These are phyloP conservation scores for Drosophila emarginata DNA, from an alignment of 2,888 invertebrate genomes.

Conservation along the genomic window DNA sequence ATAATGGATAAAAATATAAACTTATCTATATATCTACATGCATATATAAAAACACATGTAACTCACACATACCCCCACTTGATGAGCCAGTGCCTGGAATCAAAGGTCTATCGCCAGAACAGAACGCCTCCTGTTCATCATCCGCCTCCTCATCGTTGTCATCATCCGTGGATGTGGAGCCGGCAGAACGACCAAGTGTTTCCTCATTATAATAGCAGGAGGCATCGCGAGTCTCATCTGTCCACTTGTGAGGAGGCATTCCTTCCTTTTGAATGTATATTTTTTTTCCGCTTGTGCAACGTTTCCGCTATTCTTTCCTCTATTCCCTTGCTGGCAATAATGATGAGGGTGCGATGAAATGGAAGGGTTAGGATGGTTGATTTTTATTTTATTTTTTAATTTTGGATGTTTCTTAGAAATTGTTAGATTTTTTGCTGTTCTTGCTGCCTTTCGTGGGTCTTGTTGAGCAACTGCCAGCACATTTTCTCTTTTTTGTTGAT, in stretches of 20 bases:
- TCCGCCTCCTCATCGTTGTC: conserved; percentile 65
- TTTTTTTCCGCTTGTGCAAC: too few relatives aligned
- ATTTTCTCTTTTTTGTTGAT: conserved; percentile 60
- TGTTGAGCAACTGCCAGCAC: conserved; percentile 56
- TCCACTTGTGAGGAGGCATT: conserved; percentile 66
- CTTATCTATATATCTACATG: background rate
- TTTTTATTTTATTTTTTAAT: too few relatives aligned
- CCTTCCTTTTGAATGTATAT: background rate
- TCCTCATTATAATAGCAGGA: conserved; percentile 58
- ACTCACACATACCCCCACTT: conserved; percentile 17
- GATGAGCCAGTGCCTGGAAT: conserved; percentile 35
- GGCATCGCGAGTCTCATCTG: conserved; percentile 67
- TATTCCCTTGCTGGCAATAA: background rate
- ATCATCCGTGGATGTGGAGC: conserved; percentile 41
- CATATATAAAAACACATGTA: background rate
- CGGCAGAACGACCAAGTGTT: conserved; percentile 25
- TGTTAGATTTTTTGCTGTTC: background rate
- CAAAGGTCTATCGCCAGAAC: conserved; percentile 56
- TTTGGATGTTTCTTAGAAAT: background rate
- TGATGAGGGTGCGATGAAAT: background rate
- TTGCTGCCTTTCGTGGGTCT: conserved; percentile 11
- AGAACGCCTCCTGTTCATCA: conserved; percentile 65
- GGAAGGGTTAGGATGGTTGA: background rate
- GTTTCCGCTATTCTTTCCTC: too few relatives aligned
- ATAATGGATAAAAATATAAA: background rate